A percentile compares a stretch with the other conserved stretches of the same genome.
These are phyloP conservation scores for Leucophenga maculata DNA, from an alignment of 2,888 invertebrate species.

Conservation along the genomic window DNA sequence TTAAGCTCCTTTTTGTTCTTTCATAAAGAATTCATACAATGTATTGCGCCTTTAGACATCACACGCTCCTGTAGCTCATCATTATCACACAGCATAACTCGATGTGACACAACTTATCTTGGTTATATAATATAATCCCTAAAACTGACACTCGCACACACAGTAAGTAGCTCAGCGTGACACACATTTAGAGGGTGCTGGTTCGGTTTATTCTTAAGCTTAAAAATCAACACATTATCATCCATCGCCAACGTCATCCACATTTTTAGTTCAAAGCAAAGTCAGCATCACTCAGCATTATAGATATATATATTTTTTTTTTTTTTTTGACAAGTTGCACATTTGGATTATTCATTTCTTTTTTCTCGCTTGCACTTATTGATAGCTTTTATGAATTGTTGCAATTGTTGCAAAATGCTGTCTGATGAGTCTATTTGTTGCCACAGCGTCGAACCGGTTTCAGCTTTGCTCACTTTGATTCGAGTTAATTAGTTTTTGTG, in stretches of 20 bases:
- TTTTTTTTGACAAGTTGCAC: conserved; percentile 17
- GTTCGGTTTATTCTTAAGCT: neutral
- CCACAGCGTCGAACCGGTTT: neutral
- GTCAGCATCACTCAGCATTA: no score
- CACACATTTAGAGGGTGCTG: neutral
- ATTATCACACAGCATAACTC: conserved; percentile 34
- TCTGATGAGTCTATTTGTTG: neutral
- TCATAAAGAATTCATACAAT: no score
- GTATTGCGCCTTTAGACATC: no score
- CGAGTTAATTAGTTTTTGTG: conserved; percentile 59
- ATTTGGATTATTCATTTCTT: neutral
- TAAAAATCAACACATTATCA: conserved; percentile 10
- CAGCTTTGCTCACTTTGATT: conserved; percentile 38
- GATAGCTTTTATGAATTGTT: conserved; percentile 10
- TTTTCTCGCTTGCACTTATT: conserved; percentile 4
- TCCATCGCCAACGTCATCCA: neutral
- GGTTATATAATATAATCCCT: neutral
- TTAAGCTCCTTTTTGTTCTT: no score
- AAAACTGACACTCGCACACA: neutral
- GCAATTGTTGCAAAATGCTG: conserved; percentile 28
- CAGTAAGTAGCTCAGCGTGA: neutral
- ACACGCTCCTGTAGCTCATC: conserved; percentile 19
- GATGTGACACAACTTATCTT: no score
- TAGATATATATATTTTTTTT: neutral
- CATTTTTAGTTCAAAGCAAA: no score